Evolutionary conservation across 2,888 invertebrate species (phyloP), one percentile per base, ranked within the genome.

Genomic region (Leptarthrus brevirostris): DNA sequence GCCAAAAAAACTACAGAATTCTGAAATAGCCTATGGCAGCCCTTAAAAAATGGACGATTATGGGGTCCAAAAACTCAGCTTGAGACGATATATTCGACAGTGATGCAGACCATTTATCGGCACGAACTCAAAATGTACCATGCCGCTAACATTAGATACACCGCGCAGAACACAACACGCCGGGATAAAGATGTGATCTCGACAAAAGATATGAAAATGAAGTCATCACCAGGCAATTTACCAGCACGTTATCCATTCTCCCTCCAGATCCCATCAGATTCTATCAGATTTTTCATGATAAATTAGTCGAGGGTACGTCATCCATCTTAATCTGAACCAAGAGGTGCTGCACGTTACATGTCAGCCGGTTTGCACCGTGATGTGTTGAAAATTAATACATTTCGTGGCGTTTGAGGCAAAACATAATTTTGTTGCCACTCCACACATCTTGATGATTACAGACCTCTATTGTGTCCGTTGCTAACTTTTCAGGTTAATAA

Each of bases 211-310:
- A 61, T 61, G 34, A 40, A 53, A 71, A 71, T 71, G 54, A 71
- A 71, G 71, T 71, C 71, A 71, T 71, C 71, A 71, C 71, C 54
- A 40, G 24, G 36, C 71, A 71, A 54, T 71, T 71, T 71, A 71
- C 71, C 71, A 71, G 71, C 54, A 54, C 54, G 40, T 71, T 71
- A 71, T 71, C 53, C 54, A 71, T 71, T 71, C 52, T 53, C 54
- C 54, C 53, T 20, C 10, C 8, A 22, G 54, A 36, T 54, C 14
- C 52, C 69, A 69, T 69, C 69, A 44, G 52, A 69, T 52, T 69
- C 69, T 36, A 54, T 71, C 71, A 71, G 71, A 71, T 71, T 54
- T 71, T 24, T 30, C 40, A 54, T 71, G 71, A 71, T 71, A 71
- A 71, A 71, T 71, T 71, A 71, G 71, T 71, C 36, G 36, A 54